These are phyloP conservation scores for Leptinotarsa lineolata DNA, from an alignment of 1,140 invertebrate genomes.

Conservation along the genomic window DNA sequence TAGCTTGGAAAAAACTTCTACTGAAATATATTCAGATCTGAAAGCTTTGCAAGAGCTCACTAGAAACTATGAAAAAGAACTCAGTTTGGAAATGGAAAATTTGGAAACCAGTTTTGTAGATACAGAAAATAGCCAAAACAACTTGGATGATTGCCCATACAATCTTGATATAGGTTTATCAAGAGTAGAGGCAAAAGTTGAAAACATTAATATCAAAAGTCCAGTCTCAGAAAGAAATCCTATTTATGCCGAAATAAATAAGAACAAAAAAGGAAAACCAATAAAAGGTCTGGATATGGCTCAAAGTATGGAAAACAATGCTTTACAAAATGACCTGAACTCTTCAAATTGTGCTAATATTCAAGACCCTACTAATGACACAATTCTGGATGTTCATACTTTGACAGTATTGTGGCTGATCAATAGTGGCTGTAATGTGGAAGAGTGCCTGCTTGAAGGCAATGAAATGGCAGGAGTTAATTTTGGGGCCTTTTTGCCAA, in stretches of 20 bases:
- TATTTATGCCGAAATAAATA: constrained; percentile 53
- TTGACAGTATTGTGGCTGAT: constrained; percentile 71
- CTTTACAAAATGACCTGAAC: constrained; percentile 39
- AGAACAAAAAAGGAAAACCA: constrained; percentile 34
- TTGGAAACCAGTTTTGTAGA: constrained; percentile 48
- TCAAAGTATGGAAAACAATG: constrained; percentile 39
- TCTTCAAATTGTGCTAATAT: constrained; percentile 32
- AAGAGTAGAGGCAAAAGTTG: constrained; percentile 26
- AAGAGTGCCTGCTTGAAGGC: constrained; percentile 66
- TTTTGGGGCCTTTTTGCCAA: constrained; percentile 61
- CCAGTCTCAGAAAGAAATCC: constrained; percentile 46
- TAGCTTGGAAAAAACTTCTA: constrained; percentile 50
- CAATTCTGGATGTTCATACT: constrained; percentile 64
- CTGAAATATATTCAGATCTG: constrained; percentile 52
- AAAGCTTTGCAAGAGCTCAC: constrained; percentile 49
- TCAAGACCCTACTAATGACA: constrained; percentile 30
- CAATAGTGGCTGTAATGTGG: constrained; percentile 67
- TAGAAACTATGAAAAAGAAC: constrained; percentile 43
- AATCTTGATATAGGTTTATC: constrained; percentile 32
- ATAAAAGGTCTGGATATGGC: constrained; percentile 23
- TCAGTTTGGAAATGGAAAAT: constrained; percentile 41
- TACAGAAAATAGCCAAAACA: constrained; percentile 47
- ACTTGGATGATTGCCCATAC: constrained; percentile 41
- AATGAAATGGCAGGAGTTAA: constrained; percentile 55
- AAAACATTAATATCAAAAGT: constrained; percentile 38